Evolutionary conservation across 30 jellyfish, hydroid and myxozoan genomes (phyloP), one percentile per base, ranked within the genome.

Genomic region (Chironex yamaguchii): DNA sequence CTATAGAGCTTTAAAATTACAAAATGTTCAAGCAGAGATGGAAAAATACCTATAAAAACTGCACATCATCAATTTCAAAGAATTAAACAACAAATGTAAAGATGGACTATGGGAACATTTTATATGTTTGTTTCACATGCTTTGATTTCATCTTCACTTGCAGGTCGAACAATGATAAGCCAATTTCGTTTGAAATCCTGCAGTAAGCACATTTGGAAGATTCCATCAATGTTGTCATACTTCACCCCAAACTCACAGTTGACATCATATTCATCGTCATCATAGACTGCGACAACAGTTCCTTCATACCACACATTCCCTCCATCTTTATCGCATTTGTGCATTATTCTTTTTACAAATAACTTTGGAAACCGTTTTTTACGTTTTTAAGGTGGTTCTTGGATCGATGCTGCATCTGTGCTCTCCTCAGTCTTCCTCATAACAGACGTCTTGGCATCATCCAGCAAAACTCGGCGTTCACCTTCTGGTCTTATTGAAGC

Each of bases 191-290:
- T 62, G 74, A 48, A 79, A 11, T 79, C 91, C 84, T 54, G 29
- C 3, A 79, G 74, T 50, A 79, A 27, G 14, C 25, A 11, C 25
- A 79, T 72, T 21, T 58, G 85, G 30, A 29, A 58, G 1, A 0
- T 14, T 3, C 36, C 91, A 17, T 62, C 86, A 36, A 28, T 14
- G 17, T 73, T 73, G 2, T 79, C 91, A 42, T 79, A 79, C 51
- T 62, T 29, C 4, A 79, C 91, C 49, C 30, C 67, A 79, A 79
- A 79, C 64, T 79, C 91, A 31, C 91, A 79, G 51, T 62, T 65
- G 9, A 24, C 29, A 35, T 64, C 51, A 42, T 35, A 79, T 79
- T 79, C 91, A 62, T 79, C 86, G 2, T 79, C 88, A 63, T 79
- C 91, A 22, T 29, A 35, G 36, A 35, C 28, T 6, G 87, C 14